Evolutionary conservation across 1,140 invertebrate species (phyloP).

Genomic region (Plutomurus gul): DNA sequence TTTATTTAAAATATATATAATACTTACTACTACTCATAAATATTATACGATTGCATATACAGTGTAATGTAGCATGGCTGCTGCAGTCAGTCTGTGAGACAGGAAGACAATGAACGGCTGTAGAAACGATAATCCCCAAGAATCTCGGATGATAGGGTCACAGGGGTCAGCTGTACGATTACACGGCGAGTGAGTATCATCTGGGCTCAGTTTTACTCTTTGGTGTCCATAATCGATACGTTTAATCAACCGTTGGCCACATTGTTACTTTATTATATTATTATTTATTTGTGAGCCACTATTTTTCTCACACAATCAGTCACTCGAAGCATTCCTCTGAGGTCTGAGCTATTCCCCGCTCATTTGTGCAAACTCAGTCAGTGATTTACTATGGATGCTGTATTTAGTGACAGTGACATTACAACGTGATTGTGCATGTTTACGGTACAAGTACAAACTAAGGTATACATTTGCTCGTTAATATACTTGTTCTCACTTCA

Average conservation of each 20-base stretch:
- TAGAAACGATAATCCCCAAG: slow-evolving; percentile 1
- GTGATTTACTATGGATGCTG: no score
- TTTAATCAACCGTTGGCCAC: slow-evolving; percentile 10
- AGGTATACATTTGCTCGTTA: no score
- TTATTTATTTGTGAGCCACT: slow-evolving; percentile 1
- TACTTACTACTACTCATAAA: no score
- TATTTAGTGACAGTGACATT: no score
- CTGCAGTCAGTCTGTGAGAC: no score
- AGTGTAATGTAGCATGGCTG: no score
- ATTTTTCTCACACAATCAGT: slow-evolving; percentile 4
- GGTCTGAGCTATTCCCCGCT: neutral
- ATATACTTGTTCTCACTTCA: neutral
- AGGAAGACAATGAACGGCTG: neutral
- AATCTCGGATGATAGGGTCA: slow-evolving; percentile 29
- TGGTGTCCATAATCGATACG: slow-evolving; percentile 35
- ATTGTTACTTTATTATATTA: slow-evolving; percentile 7
- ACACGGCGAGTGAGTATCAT: neutral
- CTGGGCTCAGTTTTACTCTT: neutral
- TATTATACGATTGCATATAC: no score
- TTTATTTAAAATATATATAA: no score
- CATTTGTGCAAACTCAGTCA: no score
- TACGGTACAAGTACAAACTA: no score
- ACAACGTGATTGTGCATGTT: no score
- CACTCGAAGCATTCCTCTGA: no score
- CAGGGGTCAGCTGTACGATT: slow-evolving; percentile 10